Conservation (phyloP, 1,140 invertebrate species). For the Cotesia chilonis region DNA sequence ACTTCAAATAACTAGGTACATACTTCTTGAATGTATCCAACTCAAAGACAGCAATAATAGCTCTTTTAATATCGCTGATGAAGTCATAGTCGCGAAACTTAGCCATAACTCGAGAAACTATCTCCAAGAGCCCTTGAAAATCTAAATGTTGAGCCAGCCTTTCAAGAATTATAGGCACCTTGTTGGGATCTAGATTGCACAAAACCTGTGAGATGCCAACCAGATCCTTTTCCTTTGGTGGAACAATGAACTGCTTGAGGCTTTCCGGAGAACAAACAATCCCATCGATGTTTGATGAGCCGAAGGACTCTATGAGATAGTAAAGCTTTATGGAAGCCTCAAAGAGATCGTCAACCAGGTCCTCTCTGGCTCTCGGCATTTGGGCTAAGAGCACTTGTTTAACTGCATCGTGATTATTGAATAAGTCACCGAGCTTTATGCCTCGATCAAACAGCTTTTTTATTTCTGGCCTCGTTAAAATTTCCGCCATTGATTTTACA, state of each 20-base stretch:
- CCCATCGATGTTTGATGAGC: constrained; percentile 53
- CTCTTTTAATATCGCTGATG: constrained; percentile 50
- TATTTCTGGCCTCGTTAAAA: constrained; percentile 69
- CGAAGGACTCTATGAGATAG: constrained; percentile 60
- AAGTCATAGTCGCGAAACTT: constrained; percentile 58
- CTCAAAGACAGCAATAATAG: constrained; percentile 60
- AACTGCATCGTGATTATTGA: constrained; percentile 63
- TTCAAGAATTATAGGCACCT: constrained; percentile 54
- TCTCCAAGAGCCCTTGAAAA: constrained; percentile 52
- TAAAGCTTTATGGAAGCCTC: constrained; percentile 65
- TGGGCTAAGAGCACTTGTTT: constrained; percentile 57
- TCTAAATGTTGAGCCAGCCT: constrained; percentile 55
- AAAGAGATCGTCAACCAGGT: constrained; percentile 62
- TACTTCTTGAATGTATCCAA: constrained; percentile 63
- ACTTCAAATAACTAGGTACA: constrained; percentile 62
- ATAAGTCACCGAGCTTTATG: constrained; percentile 65
- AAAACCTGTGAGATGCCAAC: constrained; percentile 49
- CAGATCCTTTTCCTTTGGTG: constrained; percentile 50
- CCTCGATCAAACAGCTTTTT: constrained; percentile 68
- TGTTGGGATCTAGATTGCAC: constrained; percentile 52
- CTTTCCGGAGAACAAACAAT: constrained; percentile 55
- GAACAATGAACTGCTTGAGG: constrained; percentile 53
- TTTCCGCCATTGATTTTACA: constrained; percentile 68
- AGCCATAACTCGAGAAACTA: constrained; percentile 54
- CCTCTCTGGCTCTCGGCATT: constrained; percentile 55